A percentile compares a stretch with the other conserved stretches of the same genome.
Conservation (phyloP, 1,140 invertebrate genomes). For the Pogonomyrmex californicus region DNA sequence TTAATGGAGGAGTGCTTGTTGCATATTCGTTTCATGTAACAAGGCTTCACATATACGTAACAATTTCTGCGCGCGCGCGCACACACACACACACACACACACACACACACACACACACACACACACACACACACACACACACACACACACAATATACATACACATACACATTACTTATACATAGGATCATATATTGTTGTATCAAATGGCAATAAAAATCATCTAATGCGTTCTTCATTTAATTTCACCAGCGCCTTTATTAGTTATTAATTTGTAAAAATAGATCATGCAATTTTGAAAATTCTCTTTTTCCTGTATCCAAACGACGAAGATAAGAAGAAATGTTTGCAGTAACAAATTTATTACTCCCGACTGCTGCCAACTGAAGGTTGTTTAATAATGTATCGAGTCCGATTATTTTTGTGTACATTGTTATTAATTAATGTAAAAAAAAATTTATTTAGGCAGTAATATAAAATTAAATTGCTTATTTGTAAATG, state of each 20-base stretch:
- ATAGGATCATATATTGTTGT: slow-evolving; percentile 61
- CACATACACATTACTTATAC: slow-evolving; percentile 17
- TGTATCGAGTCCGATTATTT: neutral
- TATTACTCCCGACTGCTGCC: too few relatives aligned
- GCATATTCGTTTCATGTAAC: slow-evolving; percentile 42
- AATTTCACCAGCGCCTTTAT: slow-evolving; percentile 69
- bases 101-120: too few relatives aligned
- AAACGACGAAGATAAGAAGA: neutral
- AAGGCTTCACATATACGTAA: neutral
- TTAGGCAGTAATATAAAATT: neutral
- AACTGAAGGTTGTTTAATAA: neutral
- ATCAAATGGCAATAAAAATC: slow-evolving; percentile 74
- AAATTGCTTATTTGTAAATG: neutral
- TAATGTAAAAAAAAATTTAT: neutral
- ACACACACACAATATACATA: neutral
- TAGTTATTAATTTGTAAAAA: slow-evolving; percentile 28
- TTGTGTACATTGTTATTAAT: neutral
- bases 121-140: too few relatives aligned
- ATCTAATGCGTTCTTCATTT: slow-evolving; percentile 69
- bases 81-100: too few relatives aligned
- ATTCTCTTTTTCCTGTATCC: neutral
- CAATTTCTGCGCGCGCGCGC: slow-evolving; percentile 3
- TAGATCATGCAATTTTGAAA: neutral
- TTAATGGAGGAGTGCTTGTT: slow-evolving; percentile 34
- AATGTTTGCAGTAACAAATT: too few relatives aligned